Evolutionary conservation across 2,888 invertebrate species (phyloP), one percentile per base, ranked within the genome.

Genomic region (Lycia hirtaria): DNA sequence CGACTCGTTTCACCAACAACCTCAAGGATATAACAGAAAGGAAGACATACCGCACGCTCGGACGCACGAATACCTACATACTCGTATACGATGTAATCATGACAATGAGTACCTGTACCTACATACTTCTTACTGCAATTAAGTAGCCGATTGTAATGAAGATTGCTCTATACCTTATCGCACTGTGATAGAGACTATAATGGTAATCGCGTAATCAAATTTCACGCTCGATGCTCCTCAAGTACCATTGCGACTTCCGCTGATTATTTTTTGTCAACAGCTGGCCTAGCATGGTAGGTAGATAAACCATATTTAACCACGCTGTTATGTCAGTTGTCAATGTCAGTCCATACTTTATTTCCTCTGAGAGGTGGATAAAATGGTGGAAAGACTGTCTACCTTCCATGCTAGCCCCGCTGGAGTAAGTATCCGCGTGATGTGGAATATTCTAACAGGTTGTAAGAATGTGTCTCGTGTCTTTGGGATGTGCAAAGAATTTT

Each of bases 61-160:
- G 35, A 43, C 35, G 30, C 22, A 22, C 24, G 37, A 28, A 6
- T 28, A 48, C 52, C 38, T 44, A n/a, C n/a, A n/a, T n/a, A n/a
- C n/a, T n/a, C n/a, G n/a, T n/a, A n/a, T n/a, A n/a, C n/a, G 47
- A 59, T 44, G 59, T 60, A 56, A 61, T 45, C 55, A 45, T 54
- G 45, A 45, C 57, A 53, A 45, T 32, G 30, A 14, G 15, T 20
- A 44, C n/a, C n/a, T n/a, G 12, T 43, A 24, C 35, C 52, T 54
- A 56, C 35, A 49, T 54, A 56, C 40, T 50, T 60, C n/a, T 62
- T 40, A 30, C 22, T 43, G 43, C 37, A 30, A 48, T 48, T 59
- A 56, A 40, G 20, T 38, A 38, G 41, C 20, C 22, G 33, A 52
- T 47, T 33, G 60, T 53, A 54, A 57, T 7, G 24, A 47, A 40